These are phyloP conservation scores for Gryllus longicercus DNA, from an alignment of 2,888 invertebrate species.

Conservation along the genomic window DNA sequence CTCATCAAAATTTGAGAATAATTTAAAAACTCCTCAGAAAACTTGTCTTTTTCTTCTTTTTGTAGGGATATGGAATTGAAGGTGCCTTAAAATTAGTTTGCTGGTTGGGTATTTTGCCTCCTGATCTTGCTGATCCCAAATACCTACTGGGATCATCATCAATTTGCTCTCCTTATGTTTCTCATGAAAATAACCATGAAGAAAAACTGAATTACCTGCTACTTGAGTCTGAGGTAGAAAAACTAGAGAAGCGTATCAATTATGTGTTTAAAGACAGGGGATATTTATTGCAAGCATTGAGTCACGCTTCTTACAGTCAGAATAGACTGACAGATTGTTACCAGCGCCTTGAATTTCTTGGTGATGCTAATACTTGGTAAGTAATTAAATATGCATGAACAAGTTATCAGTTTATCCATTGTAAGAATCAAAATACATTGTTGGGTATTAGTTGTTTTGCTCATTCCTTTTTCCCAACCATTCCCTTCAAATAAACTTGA, in stretches of 20 bases:
- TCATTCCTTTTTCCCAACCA: too few relatives aligned
- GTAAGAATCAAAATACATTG: too few relatives aligned
- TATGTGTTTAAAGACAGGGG: slow-evolving; percentile 79
- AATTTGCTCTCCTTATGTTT: slow-evolving; percentile 41
- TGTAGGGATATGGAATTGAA: slow-evolving; percentile 53
- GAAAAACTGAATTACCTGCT: neutral
- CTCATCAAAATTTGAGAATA: neutral
- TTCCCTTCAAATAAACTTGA: too few relatives aligned
- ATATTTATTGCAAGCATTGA: slow-evolving; percentile 83
- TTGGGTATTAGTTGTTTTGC: too few relatives aligned
- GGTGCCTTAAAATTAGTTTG: slow-evolving; percentile 57
- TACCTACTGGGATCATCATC: slow-evolving; percentile 41
- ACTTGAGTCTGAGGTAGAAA: slow-evolving; percentile 41
- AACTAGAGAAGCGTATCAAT: slow-evolving; percentile 60
- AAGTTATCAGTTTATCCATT: too few relatives aligned
- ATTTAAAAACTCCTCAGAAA: neutral
- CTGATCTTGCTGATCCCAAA: slow-evolving; percentile 42
- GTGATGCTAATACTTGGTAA: slow-evolving; percentile 78
- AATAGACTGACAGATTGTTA: slow-evolving; percentile 85
- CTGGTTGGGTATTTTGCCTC: slow-evolving; percentile 62
- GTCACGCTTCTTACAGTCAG: slow-evolving; percentile 83
- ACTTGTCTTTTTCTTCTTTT: slow-evolving; percentile 28
- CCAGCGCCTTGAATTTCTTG: slow-evolving; percentile 85
- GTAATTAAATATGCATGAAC: slow-evolving; percentile 2
- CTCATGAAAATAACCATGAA: neutral